Evolutionary conservation across 92 coral and sea anemone species (phyloP).

Genomic region (Bergia puertoricense): DNA sequence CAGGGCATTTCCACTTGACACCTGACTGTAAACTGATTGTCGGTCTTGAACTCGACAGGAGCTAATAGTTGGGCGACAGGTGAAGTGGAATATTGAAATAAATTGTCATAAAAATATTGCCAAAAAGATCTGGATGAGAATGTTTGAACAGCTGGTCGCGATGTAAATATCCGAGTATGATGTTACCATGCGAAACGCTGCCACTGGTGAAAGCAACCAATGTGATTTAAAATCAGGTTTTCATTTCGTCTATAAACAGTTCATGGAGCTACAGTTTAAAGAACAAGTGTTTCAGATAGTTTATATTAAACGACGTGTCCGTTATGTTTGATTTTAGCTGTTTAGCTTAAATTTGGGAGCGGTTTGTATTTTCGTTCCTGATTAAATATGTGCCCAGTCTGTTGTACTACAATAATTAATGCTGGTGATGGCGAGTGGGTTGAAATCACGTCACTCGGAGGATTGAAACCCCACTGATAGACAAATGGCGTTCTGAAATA

Average conservation of each 20-base stretch:
- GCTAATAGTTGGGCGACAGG: not conserved
- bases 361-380: not conserved
- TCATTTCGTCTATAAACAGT: not conserved
- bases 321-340: not conserved
- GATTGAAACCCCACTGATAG: not conserved
- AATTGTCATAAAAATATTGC: not conserved
- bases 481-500: not conserved
- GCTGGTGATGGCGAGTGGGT: not conserved
- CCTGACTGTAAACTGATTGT: not conserved
- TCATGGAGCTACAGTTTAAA: not conserved
- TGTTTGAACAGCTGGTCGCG: not conserved
- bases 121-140: not conserved
- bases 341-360: slow-evolving; percentile 10
- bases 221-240: too few relatives aligned
- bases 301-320: not conserved
- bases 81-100: not conserved
- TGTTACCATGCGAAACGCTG: not conserved
- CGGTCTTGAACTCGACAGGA: too few relatives aligned
- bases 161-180: not conserved
- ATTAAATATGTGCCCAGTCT: not conserved
- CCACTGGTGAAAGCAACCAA: not conserved
- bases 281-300: not conserved
- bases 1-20: too few relatives aligned
- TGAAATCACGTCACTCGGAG: slow-evolving; percentile 23
- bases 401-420: not conserved